phyloP scores from a whole-genome alignment of 2,113 vertebrate species.

The Tenebrosternarchus preto region DNA sequence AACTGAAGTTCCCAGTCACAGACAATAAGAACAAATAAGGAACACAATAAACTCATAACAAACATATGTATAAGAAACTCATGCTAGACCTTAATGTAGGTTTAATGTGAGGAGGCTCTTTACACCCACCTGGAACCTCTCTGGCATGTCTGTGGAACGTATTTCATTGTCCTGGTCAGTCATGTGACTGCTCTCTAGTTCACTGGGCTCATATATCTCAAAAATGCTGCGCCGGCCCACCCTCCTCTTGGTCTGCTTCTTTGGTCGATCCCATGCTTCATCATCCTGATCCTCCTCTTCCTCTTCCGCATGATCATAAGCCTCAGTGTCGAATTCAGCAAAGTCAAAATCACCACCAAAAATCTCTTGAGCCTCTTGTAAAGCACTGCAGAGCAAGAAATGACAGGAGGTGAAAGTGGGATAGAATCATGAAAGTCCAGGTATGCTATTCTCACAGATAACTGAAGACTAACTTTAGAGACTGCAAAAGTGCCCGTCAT shows the following conservation, averaged over 20 bases:
- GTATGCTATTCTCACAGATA: not conserved
- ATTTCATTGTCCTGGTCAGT: constrained; percentile 99
- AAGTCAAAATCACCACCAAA: constrained; percentile 98
- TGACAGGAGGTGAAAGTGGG: not conserved
- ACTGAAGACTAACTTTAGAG: not conserved
- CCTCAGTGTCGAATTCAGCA: constrained; percentile 91
- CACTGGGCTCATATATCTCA: constrained; percentile 96
- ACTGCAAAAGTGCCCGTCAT: not conserved
- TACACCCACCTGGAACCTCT: constrained; percentile 91
- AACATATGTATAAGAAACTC: not conserved
- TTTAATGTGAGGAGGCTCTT: not conserved
- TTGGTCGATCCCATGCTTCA: constrained; percentile 90
- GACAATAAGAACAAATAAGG: not conserved
- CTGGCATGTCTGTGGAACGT: constrained; percentile 94
- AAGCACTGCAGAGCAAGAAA: constrained; percentile 75
- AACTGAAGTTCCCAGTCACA: constrained; percentile 71
- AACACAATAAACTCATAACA: not conserved
- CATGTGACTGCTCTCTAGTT: constrained; percentile 96
- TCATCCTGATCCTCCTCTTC: constrained; percentile 94
- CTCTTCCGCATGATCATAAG: constrained; percentile 92
- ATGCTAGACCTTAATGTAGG: not conserved
- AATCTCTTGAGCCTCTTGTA: constrained; percentile 98
- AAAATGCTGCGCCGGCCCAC: constrained; percentile 96
- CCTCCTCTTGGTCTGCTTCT: constrained; percentile 92
- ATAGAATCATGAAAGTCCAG: not conserved